phyloP scores from a whole-genome alignment of 2,797 vertebrate genomes.

The Atherinosoma microstoma region DNA sequence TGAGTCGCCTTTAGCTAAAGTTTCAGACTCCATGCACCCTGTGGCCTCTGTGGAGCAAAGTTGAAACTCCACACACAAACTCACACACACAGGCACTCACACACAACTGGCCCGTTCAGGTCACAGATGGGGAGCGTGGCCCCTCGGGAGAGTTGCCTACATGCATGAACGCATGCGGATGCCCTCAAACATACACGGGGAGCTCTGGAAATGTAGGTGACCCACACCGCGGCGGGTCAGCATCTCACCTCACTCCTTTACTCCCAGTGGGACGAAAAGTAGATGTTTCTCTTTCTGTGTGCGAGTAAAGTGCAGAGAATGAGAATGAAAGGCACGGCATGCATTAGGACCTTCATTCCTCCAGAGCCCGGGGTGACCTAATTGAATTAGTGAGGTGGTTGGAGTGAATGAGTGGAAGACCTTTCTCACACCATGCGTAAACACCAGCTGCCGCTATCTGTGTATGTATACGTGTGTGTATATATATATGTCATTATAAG shows the following conservation, averaged over 20 bases:
- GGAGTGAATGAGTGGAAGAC: conserved; percentile 75
- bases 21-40: conserved; percentile 71
- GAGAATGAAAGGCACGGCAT: conserved; percentile 49
- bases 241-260: conserved; percentile 65
- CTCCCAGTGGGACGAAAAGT: conserved; percentile 62
- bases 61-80: conserved; percentile 43
- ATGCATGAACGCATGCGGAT: conserved; percentile 60
- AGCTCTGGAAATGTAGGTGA: conserved; percentile 55
- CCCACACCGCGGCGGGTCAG: conserved; percentile 66
- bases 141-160: conserved; percentile 43
- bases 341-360: conserved; percentile 67
- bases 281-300: conserved; percentile 40
- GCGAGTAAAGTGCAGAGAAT: conserved; percentile 26
- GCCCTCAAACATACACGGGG: conserved; percentile 37
- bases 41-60: conserved; percentile 64
- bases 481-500: conserved; percentile 39
- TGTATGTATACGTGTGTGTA: conserved; percentile 43
- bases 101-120: conserved; percentile 36
- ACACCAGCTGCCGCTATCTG: conserved; percentile 63
- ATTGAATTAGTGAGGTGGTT: conserved; percentile 78
- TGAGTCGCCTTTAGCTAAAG: conserved; percentile 70
- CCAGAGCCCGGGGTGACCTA: conserved; percentile 68
- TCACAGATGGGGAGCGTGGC: conserved; percentile 51
- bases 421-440: conserved; percentile 57
- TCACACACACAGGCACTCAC: conserved; percentile 23